These are phyloP conservation scores for Zaprionus taronus DNA, from an alignment of 1,140 invertebrate genomes.

Conservation along the genomic window DNA sequence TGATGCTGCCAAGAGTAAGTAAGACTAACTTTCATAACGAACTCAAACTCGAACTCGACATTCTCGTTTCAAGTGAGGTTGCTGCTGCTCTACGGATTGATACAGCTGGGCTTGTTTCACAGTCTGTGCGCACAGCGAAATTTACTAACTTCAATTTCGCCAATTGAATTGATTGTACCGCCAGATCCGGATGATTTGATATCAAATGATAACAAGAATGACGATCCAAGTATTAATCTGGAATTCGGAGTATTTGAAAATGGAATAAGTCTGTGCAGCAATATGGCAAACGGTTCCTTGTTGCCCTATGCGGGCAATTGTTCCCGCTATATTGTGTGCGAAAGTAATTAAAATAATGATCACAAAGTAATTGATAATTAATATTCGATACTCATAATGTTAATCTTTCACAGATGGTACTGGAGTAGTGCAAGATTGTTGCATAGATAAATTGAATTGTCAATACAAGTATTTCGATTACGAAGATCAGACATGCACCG, in stretches of 20 bases:
- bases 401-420: background rate
- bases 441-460: conserved; percentile 4
- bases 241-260: conserved; percentile 28
- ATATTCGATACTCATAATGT: background rate
- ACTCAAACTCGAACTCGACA: background rate
- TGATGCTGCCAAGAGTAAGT: conserved; percentile 55
- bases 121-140: background rate
- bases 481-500: conserved; percentile 38
- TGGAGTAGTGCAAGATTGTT: background rate
- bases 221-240: background rate
- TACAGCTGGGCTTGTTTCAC: conserved; percentile 24
- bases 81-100: conserved; percentile 26
- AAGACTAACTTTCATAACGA: background rate
- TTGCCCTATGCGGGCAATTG: conserved; percentile 55
- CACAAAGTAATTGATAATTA: background rate
- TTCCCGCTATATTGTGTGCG: conserved; percentile 42
- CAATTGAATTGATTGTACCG: conserved; percentile 39
- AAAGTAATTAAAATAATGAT: conserved; percentile 22
- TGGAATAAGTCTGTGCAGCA: conserved; percentile 43
- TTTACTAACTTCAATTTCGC: background rate
- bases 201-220: conserved; percentile 1
- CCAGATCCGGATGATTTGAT: conserved; percentile 32
- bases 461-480: conserved; percentile 39
- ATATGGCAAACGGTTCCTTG: conserved; percentile 42
- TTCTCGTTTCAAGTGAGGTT: conserved; percentile 46